Evolutionary conservation across 2,113 vertebrate genomes (phyloP).

Genomic region (Turnix velox): DNA sequence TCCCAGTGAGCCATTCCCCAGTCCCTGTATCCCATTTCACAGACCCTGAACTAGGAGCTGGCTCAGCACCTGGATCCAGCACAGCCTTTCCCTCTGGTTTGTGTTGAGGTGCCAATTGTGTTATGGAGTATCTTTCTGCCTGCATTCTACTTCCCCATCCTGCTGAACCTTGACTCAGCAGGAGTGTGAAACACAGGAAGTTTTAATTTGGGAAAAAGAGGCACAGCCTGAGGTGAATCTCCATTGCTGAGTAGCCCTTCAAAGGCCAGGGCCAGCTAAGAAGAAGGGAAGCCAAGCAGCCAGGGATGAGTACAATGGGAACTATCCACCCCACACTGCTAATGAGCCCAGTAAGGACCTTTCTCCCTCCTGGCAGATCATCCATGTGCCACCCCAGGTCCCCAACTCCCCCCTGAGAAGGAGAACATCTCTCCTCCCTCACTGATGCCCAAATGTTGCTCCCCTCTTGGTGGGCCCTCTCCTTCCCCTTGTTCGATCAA

Average conservation of each 20-base stretch:
- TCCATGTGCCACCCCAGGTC: neutral
- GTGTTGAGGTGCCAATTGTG: rapidly evolving
- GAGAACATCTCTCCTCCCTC: neutral
- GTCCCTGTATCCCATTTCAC: neutral
- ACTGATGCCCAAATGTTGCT: neutral
- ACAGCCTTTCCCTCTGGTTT: neutral
- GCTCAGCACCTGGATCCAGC: neutral
- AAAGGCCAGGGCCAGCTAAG: neutral
- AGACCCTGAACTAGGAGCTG: neutral
- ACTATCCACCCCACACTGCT: neutral
- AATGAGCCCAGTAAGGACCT: neutral
- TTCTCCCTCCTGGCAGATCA: neutral
- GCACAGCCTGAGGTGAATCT: neutral
- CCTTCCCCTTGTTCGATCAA: slow-evolving; percentile 33
- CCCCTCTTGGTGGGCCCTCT: neutral
- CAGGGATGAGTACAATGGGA: neutral
- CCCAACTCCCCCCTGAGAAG: neutral
- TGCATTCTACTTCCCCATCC: neutral
- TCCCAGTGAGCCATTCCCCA: neutral
- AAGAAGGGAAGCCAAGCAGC: neutral
- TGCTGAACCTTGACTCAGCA: neutral
- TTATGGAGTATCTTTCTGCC: rapidly evolving
- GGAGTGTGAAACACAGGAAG: neutral
- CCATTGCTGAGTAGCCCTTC: rapidly evolving
- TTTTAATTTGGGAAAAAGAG: neutral